Evolutionary conservation across 2,113 vertebrate species (phyloP), one percentile per base, ranked within the genome.

Genomic region (Eolophus roseicapilla): DNA sequence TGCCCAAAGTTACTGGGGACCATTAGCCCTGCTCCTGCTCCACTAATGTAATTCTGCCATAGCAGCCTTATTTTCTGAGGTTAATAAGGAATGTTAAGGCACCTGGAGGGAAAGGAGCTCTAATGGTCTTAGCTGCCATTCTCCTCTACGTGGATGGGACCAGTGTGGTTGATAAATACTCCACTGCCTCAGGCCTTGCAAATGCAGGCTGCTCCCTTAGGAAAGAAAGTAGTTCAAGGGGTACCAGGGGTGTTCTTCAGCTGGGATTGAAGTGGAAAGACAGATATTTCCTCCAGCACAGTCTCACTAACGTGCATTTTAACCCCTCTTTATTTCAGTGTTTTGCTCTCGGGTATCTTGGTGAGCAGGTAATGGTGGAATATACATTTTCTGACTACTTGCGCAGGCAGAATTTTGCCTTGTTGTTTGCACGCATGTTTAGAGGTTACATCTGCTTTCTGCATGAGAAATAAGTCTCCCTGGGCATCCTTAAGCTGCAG

Each of bases 51-150:
- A 94, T 85, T 92, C 95, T 89, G n/a, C 79, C 60, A n/a, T 65
- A 88, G 92, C 89, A 94, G 88, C 80, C 62, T 94, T 77, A 63
- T 74, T 92, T 97, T 41, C 64, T 57, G 35, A 81, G 82, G 92
- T 96, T 97, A 96, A 97, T 96, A 90, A 97, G 94, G 82, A 89
- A 29, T 75, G 69, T 75, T 91, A 79, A 94, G 70, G 88, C 91
- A 88, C 82, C 90, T 93, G 65, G 46, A 97, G 92, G 90, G 70
- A 83, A 81, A 47, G 39, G 44, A 90, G 35, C 57, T 63, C 75
- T 92, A 80, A 90, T 92, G 89, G 81, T 70, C 64, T 82, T 47
- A 29, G 67, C 81, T 96, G 91, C 83, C 60, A 29, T 76, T 96
- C 55, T 86, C 17, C 41, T 94, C 68, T 13, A 8, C 11, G 20